Conservation (phyloP, 2,113 vertebrate genomes). For the Steatornis caripensis region DNA sequence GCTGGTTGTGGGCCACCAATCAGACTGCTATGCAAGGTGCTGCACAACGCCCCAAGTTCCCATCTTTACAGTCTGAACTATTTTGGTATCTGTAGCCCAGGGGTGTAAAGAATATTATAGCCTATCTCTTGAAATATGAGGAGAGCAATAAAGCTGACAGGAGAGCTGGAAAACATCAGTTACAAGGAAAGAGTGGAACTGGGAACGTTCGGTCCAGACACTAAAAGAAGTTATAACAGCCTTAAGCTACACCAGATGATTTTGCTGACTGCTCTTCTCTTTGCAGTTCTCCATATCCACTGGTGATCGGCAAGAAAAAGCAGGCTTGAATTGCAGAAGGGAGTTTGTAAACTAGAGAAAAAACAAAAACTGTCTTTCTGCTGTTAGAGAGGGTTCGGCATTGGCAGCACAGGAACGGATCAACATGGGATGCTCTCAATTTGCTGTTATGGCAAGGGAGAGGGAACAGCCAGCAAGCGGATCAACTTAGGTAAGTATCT, state of each 20-base stretch:
- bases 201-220: background rate
- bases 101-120: background rate
- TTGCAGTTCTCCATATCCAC: background rate
- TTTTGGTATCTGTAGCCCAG: background rate
- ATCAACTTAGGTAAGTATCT: background rate
- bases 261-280: background rate
- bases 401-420: background rate
- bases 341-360: background rate
- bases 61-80: background rate
- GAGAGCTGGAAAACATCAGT: background rate
- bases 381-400: background rate
- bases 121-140: background rate
- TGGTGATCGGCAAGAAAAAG: background rate
- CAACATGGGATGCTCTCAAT: accelerated
- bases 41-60: background rate
- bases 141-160: background rate
- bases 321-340: background rate
- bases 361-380: background rate
- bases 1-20: background rate
- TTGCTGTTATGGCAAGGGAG: no score
- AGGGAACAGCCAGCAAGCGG: background rate
- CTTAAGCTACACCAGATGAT: accelerated
- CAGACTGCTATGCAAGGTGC: background rate
- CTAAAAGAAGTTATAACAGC: background rate
- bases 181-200: background rate